These are phyloP conservation scores for Drosophila prostipennis DNA, from an alignment of 2,888 invertebrate species.

Conservation along the genomic window DNA sequence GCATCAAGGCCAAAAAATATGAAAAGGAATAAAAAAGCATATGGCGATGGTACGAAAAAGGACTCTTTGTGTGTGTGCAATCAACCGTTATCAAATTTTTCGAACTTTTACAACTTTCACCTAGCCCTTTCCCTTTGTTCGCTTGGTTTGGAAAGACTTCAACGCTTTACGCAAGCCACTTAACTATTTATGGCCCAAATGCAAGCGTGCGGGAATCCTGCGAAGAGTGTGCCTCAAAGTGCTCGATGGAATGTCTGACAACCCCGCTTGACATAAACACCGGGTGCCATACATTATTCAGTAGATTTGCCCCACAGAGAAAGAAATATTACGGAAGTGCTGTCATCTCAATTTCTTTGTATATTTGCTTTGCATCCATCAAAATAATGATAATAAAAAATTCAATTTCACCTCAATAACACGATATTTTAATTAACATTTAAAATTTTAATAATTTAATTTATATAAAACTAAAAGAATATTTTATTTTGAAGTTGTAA, in stretches of 20 bases:
- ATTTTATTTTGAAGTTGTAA: too few relatives aligned
- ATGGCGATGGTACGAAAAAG: slow-evolving; percentile 48
- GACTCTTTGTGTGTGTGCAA: slow-evolving; percentile 53
- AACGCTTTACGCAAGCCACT: slow-evolving; percentile 46
- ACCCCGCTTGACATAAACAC: slow-evolving; percentile 36
- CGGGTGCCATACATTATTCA: slow-evolving; percentile 39
- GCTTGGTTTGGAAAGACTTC: slow-evolving; percentile 22
- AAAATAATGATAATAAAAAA: background rate
- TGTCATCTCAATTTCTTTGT: background rate
- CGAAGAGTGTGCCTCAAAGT: slow-evolving; percentile 19
- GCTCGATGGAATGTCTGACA: slow-evolving; percentile 32
- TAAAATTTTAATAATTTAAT: too few relatives aligned
- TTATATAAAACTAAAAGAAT: too few relatives aligned
- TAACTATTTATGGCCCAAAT: slow-evolving; percentile 43
- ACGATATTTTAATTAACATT: too few relatives aligned
- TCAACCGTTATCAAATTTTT: slow-evolving; percentile 72
- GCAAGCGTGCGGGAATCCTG: slow-evolving; percentile 4
- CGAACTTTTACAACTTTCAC: slow-evolving; percentile 51
- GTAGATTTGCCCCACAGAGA: slow-evolving; percentile 1
- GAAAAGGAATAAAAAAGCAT: slow-evolving; percentile 5
- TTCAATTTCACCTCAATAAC: too few relatives aligned
- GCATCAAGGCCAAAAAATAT: slow-evolving; percentile 1
- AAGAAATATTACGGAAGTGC: background rate
- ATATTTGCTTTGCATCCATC: background rate
- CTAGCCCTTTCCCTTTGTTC: slow-evolving; percentile 25